These are phyloP conservation scores for Cheilosia urbana DNA, from an alignment of 2,888 invertebrate species.

Conservation along the genomic window DNA sequence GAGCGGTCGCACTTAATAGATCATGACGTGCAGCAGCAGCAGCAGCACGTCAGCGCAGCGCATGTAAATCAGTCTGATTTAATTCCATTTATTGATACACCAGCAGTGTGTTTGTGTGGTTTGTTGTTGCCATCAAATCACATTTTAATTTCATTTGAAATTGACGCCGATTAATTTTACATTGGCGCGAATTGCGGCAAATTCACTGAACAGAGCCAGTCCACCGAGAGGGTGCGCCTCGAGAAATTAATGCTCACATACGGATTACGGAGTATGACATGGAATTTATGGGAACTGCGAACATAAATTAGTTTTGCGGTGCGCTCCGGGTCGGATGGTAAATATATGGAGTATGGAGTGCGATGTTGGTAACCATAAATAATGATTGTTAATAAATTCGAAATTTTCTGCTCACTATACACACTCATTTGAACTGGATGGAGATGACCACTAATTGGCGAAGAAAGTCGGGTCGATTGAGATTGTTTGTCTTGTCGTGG, in stretches of 20 bases:
- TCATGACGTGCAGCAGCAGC: constrained; percentile 2
- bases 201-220: constrained; percentile 14
- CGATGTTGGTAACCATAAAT: constrained; percentile 48
- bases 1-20: constrained; percentile 24
- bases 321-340: constrained; percentile 12
- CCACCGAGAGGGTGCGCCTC: constrained; percentile 55
- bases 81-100: constrained; percentile 45
- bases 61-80: constrained; percentile 65
- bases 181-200: constrained; percentile 46
- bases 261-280: constrained; percentile 6
- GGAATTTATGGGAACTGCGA: constrained; percentile 63
- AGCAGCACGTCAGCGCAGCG: constrained; percentile 29
- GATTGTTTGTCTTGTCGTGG: constrained; percentile 5
- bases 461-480: constrained; percentile 21
- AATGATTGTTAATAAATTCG: constrained; percentile 61
- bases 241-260: constrained; percentile 46
- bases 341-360: constrained; percentile 33
- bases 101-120: not conserved
- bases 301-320: constrained; percentile 53
- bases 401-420: constrained; percentile 1
- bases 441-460: constrained; percentile 16
- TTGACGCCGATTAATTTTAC: constrained; percentile 65
- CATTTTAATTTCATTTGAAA: constrained; percentile 69
- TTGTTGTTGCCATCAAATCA: constrained; percentile 60
- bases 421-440: not conserved